These are phyloP conservation scores for Platichthys stellatus DNA, from an alignment of 2,113 vertebrate species.

Conservation along the genomic window DNA sequence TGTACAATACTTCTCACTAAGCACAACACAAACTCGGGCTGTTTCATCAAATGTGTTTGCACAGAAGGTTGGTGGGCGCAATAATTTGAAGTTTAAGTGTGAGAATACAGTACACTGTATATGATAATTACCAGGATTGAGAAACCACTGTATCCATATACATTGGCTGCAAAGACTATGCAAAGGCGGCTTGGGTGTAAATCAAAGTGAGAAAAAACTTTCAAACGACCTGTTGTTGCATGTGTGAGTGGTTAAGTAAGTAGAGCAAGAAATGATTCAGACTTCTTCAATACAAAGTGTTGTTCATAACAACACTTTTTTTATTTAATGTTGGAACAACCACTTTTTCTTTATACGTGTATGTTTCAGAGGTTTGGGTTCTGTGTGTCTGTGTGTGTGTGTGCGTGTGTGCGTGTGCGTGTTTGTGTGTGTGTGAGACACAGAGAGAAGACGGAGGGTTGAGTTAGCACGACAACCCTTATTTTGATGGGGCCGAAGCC, in stretches of 20 bases:
- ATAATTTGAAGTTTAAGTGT: conserved; percentile 56
- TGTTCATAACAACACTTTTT: background rate
- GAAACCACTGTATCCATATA: conserved; percentile 52
- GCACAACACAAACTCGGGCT: conserved; percentile 62
- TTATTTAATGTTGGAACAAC: background rate
- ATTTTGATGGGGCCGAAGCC: conserved; percentile 74
- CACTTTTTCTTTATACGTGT: background rate
- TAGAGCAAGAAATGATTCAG: background rate
- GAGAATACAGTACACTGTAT: conserved; percentile 39
- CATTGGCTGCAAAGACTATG: conserved; percentile 20
- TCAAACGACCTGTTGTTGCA: background rate
- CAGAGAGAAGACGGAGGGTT: conserved; percentile 32
- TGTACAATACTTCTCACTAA: conserved; percentile 40
- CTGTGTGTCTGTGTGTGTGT: conserved; percentile 2
- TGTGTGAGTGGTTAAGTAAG: background rate
- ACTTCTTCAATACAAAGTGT: background rate
- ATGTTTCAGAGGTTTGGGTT: conserved; percentile 39
- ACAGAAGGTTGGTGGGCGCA: conserved; percentile 81
- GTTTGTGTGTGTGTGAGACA: conserved; percentile 11
- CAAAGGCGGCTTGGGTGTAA: conserved; percentile 24
- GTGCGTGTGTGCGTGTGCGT: conserved; percentile 6
- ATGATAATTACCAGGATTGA: conserved; percentile 36
- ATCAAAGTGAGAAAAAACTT: conserved; percentile 29
- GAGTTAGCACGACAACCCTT: conserved; percentile 73
- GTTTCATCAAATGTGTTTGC: conserved; percentile 63